A percentile compares a stretch with the other conserved stretches of the same genome.
Conservation (phyloP, 2,888 invertebrate species). For the Agonopterix arenella region DNA sequence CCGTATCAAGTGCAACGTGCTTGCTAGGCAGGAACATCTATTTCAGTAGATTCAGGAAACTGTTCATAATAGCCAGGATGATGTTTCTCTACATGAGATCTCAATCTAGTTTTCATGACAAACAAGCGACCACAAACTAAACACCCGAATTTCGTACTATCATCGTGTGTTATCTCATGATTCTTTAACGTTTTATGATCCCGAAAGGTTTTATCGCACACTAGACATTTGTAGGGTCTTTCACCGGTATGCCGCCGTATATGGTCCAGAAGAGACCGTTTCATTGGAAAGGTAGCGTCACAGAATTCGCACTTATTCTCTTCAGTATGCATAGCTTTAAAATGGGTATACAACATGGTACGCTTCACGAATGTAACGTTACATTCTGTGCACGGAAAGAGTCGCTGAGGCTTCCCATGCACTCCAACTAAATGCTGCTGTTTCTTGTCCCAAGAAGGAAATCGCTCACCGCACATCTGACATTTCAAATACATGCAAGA, state of each 20-base stretch:
- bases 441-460: constrained; percentile 17
- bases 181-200: too few species aligned
- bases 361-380: constrained; percentile 5
- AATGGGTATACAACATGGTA: background rate
- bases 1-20: too few species aligned
- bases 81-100: background rate
- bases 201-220: background rate
- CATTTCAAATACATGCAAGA: constrained; percentile 18
- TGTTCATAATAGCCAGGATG: background rate
- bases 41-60: background rate
- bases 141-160: background rate
- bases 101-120: background rate
- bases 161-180: constrained; percentile 1
- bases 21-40: background rate
- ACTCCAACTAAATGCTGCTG: constrained; percentile 18
- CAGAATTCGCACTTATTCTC: background rate
- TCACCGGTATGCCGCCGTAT: background rate
- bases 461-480: constrained; percentile 18
- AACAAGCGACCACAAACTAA: background rate
- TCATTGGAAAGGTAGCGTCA: background rate
- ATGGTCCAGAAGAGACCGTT: background rate
- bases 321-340: background rate
- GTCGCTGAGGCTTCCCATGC: constrained; percentile 17
- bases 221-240: background rate
- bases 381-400: constrained; percentile 17